A percentile compares a stretch with the other conserved stretches of the same genome.
Evolutionary conservation across 2,113 vertebrate species (phyloP).

Genomic region (Rhipidura dahli): DNA sequence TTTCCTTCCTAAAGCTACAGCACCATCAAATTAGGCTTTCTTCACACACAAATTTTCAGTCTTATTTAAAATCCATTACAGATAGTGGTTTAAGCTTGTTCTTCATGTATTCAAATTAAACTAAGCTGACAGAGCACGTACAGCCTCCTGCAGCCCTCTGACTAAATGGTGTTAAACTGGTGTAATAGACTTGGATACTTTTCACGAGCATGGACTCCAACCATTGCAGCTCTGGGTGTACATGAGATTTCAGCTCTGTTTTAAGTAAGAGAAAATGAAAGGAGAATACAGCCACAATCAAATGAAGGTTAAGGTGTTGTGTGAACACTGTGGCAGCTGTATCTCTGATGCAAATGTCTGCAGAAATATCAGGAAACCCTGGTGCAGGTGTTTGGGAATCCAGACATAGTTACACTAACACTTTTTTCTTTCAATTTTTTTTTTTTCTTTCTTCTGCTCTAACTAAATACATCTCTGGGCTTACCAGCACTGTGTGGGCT

Average conservation of each 20-base stretch:
- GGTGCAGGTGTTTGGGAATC: slow-evolving; percentile 72
- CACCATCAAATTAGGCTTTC: background rate
- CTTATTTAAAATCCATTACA: slow-evolving; percentile 1
- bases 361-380: slow-evolving; percentile 66
- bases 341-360: slow-evolving; percentile 64
- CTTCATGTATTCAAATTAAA: background rate
- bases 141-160: background rate
- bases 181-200: background rate
- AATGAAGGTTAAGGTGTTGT: background rate
- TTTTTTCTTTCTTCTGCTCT: background rate
- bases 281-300: background rate
- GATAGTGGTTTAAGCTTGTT: background rate
- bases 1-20: background rate
- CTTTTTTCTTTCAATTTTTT: background rate
- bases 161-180: background rate
- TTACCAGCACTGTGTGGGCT: slow-evolving; percentile 14
- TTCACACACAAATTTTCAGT: background rate
- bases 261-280: slow-evolving; percentile 10
- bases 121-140: background rate
- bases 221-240: background rate
- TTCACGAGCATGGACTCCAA: background rate
- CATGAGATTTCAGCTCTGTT: background rate
- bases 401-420: slow-evolving; percentile 47
- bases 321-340: slow-evolving; percentile 59
- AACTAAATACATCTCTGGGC: slow-evolving; percentile 2